phyloP scores from a whole-genome alignment of 2,888 invertebrate species.

The Ametastegia equiseti region DNA sequence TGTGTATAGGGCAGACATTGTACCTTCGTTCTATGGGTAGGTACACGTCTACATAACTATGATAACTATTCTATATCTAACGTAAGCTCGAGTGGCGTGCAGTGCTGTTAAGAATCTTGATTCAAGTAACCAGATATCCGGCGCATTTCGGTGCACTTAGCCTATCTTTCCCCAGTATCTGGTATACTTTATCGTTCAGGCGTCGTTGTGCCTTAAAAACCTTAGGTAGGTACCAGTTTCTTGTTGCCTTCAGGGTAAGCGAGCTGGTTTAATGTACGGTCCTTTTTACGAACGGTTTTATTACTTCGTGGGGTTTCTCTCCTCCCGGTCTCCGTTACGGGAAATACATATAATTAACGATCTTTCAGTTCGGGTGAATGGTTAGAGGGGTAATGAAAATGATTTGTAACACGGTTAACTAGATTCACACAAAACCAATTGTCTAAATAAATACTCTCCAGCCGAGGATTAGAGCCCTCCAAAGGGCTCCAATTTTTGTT shows the following conservation, averaged over 20 bases:
- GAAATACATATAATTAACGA: neutral
- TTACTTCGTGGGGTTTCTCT: slow-evolving; percentile 2
- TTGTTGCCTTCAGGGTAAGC: neutral
- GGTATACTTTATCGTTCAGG: slow-evolving; percentile 28
- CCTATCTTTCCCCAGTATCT: slow-evolving; percentile 36
- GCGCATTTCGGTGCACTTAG: slow-evolving; percentile 46
- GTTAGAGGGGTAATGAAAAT: neutral
- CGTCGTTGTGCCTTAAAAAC: slow-evolving; percentile 10
- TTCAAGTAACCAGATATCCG: slow-evolving; percentile 45
- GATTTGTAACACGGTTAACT: neutral
- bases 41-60: neutral
- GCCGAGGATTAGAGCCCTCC: too few species aligned
- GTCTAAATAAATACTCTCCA: too few species aligned
- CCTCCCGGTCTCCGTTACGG: neutral
- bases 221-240: slow-evolving; percentile 15
- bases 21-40: neutral
- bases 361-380: neutral
- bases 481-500: too few species aligned
- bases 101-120: slow-evolving; percentile 39
- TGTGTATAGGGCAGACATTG: neutral
- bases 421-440: too few species aligned
- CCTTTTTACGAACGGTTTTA: slow-evolving; percentile 24
- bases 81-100: slow-evolving; percentile 7
- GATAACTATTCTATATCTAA: neutral
- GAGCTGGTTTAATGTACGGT: neutral